phyloP scores from a whole-genome alignment of 2,797 vertebrate species.

The Betta splendens region DNA sequence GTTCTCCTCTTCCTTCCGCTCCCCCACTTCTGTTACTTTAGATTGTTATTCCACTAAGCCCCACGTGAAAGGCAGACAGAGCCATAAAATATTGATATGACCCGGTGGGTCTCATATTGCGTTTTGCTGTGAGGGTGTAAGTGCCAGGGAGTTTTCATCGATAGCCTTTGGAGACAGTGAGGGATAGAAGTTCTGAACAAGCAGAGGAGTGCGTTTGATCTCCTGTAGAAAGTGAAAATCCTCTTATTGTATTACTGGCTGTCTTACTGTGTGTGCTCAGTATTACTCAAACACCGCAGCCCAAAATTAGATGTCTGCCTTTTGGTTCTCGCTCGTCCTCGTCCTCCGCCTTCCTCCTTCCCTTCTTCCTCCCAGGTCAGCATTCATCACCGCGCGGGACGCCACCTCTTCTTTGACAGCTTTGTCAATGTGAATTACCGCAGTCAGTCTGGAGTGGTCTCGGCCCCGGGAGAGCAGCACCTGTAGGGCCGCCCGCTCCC shows the following conservation, averaged over 20 bases:
- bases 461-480: conserved; percentile 68
- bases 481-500: conserved; percentile 71
- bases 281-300: conserved; percentile 39
- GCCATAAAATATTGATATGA: conserved; percentile 74
- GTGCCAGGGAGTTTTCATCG: conserved; percentile 57
- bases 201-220: conserved; percentile 45
- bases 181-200: conserved; percentile 40
- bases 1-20: conserved; percentile 50
- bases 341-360: conserved; percentile 18
- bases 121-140: conserved; percentile 70
- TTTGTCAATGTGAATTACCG: conserved; percentile 88
- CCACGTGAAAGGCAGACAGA: conserved; percentile 49
- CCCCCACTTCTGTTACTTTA: conserved; percentile 50
- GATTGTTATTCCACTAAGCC: conserved; percentile 62
- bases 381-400: conserved; percentile 83
- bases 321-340: conserved; percentile 38
- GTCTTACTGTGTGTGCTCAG: conserved; percentile 14
- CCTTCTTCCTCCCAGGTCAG: conserved; percentile 74
- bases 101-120: conserved; percentile 60
- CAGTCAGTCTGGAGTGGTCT: conserved; percentile 79
- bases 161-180: conserved; percentile 54
- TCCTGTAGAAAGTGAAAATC: conserved; percentile 40
- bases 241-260: conserved; percentile 30
- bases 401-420: conserved; percentile 83
- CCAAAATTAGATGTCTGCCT: conserved; percentile 18